Base-by-base conservation (phyloP, 2,113 vertebrate genomes). In the Reinhardtius hippoglossoides region DNA sequence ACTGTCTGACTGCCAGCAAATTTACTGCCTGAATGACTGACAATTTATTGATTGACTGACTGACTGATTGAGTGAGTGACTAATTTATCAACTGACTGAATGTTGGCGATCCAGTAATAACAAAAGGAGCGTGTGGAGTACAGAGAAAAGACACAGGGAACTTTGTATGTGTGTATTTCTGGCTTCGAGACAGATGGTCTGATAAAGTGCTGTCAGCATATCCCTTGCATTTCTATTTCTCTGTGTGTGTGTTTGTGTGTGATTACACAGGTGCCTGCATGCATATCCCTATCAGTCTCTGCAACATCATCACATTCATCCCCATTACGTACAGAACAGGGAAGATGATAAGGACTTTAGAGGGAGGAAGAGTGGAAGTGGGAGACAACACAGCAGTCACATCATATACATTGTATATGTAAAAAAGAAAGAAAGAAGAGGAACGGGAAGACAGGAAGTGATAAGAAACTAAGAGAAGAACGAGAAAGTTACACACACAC, bases 1-100 rank as follows among this genome's bases (percentile, higher is more conserved):
- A 77, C 50, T 24, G 71, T 74, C 40, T 74, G 81, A 59, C 76
- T 80, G 82, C 67, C 60, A 37, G 71, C 84, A 78, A 81, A 88
- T 88, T 85, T 85, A 74, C 74, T 78, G 64, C 35, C 4, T 74
- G 71, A 85, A 58, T 81, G 80, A 83, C 58, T 80, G 81, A 78
- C 79, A 80, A 60, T 80, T 86, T 82, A 69, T 69, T 69, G 76
- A 87, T 55, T 71, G 76, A 78, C 70, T 76, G 76, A 78, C 59
- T 73, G 63, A 72, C 67, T 83, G 87, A 84, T 80, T 67, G 69
- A 74, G 61, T 71, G 70, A 82, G 59, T 24, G 58, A 78, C 62
- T 84, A 50, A 80, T 86, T 87, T 66, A 75, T 84, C 67, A 82
- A 52, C 60, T 67, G 68, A 73, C 71, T 76, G 72, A 74, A 55